Percentiles rank a stretch among this genome's conserved stretches.
Conservation (phyloP, 2,888 invertebrate species). For the Gryllus longicercus region DNA sequence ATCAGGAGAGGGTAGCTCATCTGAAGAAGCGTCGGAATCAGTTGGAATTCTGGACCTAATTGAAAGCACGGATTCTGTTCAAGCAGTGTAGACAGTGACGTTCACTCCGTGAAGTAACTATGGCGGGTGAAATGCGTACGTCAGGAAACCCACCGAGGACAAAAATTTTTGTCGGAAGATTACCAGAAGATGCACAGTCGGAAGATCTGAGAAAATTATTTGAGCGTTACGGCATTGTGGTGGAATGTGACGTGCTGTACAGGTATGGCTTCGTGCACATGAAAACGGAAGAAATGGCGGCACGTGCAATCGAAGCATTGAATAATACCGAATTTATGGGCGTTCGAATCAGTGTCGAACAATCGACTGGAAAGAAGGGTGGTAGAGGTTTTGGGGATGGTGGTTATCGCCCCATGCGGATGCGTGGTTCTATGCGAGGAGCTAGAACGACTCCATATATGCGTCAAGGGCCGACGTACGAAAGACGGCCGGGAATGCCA, state of each 20-base stretch:
- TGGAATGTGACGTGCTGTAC: constrained; percentile 92
- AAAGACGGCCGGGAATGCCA: constrained; percentile 39
- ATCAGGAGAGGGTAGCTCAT: too few species aligned
- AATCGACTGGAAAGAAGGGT: constrained; percentile 42
- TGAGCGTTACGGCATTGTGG: constrained; percentile 80
- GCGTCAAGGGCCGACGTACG: constrained; percentile 39
- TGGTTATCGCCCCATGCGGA: constrained; percentile 45
- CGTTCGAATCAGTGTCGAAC: constrained; percentile 76
- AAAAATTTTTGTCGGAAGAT: constrained; percentile 91
- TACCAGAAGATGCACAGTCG: constrained; percentile 78
- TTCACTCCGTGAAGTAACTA: neutral
- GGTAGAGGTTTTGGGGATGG: constrained; percentile 45
- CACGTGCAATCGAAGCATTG: constrained; percentile 73
- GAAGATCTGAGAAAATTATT: constrained; percentile 80
- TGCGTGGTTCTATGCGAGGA: constrained; percentile 35
- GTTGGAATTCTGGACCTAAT: too few species aligned
- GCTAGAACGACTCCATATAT: constrained; percentile 44
- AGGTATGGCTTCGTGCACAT: constrained; percentile 92
- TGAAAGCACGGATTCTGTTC: too few species aligned
- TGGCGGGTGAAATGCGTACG: neutral
- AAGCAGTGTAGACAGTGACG: too few species aligned
- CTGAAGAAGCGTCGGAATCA: too few species aligned
- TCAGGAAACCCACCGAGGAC: constrained; percentile 53
- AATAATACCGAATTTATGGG: constrained; percentile 82
- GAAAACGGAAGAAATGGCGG: constrained; percentile 77